Conservation (phyloP, 1,140 invertebrate species). For the Ptiloglossa arizonensis region DNA sequence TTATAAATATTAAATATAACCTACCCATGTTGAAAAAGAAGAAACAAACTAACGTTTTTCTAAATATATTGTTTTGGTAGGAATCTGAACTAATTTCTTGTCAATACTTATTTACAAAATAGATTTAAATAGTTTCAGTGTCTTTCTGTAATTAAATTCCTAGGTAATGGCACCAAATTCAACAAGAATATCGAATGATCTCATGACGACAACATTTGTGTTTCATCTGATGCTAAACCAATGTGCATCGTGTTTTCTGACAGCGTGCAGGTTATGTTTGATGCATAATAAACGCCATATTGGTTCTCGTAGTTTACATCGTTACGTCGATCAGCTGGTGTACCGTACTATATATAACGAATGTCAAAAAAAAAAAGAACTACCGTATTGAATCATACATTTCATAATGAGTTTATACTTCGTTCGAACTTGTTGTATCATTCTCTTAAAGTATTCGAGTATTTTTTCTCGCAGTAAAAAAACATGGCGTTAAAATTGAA, state of each 20-base stretch:
- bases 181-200: background rate
- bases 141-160: background rate
- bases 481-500: background rate
- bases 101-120: background rate
- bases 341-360: background rate
- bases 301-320: constrained; percentile 6
- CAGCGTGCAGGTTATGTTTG: constrained; percentile 26
- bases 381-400: no score
- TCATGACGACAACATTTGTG: background rate
- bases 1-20: background rate
- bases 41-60: background rate
- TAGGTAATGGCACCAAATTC: background rate
- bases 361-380: background rate
- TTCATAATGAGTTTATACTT: background rate
- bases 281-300: constrained; percentile 11
- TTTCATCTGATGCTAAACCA: background rate
- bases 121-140: background rate
- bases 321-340: constrained; percentile 18
- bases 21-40: constrained; percentile 5
- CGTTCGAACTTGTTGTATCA: background rate
- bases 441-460: background rate
- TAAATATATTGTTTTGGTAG: background rate
- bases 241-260: background rate
- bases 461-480: no score
- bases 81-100: background rate